Evolutionary conservation across 2,888 invertebrate species (phyloP).

Genomic region (Xanthia icteritia): DNA sequence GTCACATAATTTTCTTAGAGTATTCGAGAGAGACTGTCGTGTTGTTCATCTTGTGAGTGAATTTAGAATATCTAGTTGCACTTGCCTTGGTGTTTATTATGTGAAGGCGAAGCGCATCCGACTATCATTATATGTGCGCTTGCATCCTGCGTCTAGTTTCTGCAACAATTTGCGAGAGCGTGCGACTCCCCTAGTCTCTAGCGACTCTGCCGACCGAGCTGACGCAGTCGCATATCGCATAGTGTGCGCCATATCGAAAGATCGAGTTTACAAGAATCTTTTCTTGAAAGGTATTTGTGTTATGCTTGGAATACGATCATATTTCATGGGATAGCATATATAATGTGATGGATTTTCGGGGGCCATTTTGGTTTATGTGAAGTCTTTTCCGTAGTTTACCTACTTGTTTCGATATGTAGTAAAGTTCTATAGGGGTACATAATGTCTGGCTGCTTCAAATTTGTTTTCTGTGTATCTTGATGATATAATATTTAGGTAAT

Average conservation of each 20-base stretch:
- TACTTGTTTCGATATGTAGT: background rate
- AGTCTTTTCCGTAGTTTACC: background rate
- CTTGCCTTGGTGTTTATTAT: background rate
- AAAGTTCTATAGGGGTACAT: background rate
- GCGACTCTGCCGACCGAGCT: background rate
- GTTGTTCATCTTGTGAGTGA: background rate
- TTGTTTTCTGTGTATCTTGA: background rate
- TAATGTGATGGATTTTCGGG: constrained; percentile 21
- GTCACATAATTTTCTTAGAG: background rate
- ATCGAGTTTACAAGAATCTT: constrained; percentile 19
- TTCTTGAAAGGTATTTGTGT: constrained; percentile 27
- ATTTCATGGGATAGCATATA: constrained; percentile 22
- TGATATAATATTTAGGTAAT: background rate
- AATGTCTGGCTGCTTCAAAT: background rate
- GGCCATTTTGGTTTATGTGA: constrained; percentile 27
- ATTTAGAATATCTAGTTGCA: too few species aligned
- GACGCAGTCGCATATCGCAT: background rate
- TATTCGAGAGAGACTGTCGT: background rate
- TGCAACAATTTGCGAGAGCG: background rate
- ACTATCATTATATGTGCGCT: background rate
- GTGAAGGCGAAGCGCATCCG: background rate
- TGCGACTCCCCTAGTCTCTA: background rate
- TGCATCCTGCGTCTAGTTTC: too few species aligned
- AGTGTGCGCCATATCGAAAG: background rate
- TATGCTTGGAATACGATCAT: constrained; percentile 21